Evolutionary conservation across 2,888 invertebrate species (phyloP), one percentile per base, ranked within the genome.

Genomic region (Phyto melanocephala): DNA sequence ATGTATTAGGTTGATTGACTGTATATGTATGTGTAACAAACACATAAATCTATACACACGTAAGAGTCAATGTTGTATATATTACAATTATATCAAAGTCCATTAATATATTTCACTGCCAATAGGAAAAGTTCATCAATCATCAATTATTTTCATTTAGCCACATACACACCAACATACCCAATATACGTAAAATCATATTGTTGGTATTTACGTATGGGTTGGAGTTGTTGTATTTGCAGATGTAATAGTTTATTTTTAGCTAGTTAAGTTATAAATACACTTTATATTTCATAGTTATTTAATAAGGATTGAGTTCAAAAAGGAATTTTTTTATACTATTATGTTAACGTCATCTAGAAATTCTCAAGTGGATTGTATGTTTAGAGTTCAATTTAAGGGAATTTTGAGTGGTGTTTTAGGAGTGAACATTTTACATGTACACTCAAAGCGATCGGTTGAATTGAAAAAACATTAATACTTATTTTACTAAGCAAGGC

Each of bases 41-140:
- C 20, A 6, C 20, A 47, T 11, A 47, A 2, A 50, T 22, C 11
- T 13, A 22, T 11, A 22, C 11, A 33, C 10, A 17, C 17, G 35
- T 35, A 37, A 45, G 17, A 15, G 11, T 47, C 11, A 22, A 20
- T 71, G 5, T 24, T 35, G 17, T 24, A 37, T 33, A 28, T 28
- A 28, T 6, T 28, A 65, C 52, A 58, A 28, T 63, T 56, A 76
- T 56, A 76, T 68, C 75, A 76, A 82, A 71, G 80, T 78, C 84
- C 84, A 85, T 85, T 84, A 84, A 84, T 85, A 85, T 78, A 83
- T 81, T 84, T 84, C 84, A 80, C 71, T 83, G 81, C 79, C 85
- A 84, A 84, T 84, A 81, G 47, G 71, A 50, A 77, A 62, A 82
- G 65, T 81, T 70, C 75, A 63, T 79, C 72, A 84, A 85, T 85